Evolutionary conservation across 1,140 invertebrate species (phyloP).

Genomic region (Trinorchestia longiramus): DNA sequence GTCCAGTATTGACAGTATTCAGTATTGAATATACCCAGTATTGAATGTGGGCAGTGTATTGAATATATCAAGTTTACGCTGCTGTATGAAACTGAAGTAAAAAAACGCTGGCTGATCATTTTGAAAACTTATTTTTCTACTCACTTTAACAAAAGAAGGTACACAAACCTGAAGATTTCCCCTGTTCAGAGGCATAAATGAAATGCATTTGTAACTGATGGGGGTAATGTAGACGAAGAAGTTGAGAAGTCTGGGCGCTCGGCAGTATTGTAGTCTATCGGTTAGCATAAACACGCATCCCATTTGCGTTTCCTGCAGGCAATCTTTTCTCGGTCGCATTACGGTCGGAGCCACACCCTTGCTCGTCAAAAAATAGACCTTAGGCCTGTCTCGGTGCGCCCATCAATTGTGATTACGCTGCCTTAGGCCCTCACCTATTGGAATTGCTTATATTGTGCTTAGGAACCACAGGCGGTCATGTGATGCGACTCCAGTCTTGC

Average conservation of each 20-base stretch:
- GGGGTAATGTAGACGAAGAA: background rate
- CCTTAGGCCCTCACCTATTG: background rate
- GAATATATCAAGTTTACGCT: too few relatives aligned
- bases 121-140: background rate
- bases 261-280: background rate
- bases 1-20: too few relatives aligned
- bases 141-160: background rate
- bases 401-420: slow-evolving; percentile 30
- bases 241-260: background rate
- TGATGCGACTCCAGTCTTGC: background rate
- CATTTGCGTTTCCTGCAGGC: background rate
- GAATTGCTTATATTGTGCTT: slow-evolving; percentile 27
- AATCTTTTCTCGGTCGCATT: slow-evolving; percentile 16
- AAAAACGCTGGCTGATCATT: too few relatives aligned
- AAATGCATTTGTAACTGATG: background rate
- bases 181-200: background rate
- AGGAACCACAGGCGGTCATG: background rate
- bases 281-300: slow-evolving; percentile 39
- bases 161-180: background rate
- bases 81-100: too few relatives aligned
- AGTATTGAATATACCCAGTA: too few relatives aligned
- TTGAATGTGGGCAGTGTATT: too few relatives aligned
- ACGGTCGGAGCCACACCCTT: slow-evolving; percentile 38
- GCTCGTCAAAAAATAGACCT: slow-evolving; percentile 40
- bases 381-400: slow-evolving; percentile 3